Base-by-base conservation (phyloP, 2,113 vertebrate species). In the Chauna torquata region DNA sequence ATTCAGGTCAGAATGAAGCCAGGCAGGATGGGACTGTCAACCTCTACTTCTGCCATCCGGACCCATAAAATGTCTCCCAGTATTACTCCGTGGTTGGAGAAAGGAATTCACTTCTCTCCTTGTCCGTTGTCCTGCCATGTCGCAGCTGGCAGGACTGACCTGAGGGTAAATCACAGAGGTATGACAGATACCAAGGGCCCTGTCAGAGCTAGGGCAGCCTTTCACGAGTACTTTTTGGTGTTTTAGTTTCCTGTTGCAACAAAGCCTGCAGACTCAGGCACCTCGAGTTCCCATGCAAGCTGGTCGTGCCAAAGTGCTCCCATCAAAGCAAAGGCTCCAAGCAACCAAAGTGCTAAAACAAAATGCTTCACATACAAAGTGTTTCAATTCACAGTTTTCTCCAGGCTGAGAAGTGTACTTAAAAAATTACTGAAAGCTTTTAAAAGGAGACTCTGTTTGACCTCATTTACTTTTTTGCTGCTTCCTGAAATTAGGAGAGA, bases 131-230 rank as follows among this genome's bases (percentile, higher is more conserved):
- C 25, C 49, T 69, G 86, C 58, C 68, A 23, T 0, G 0, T 14
- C 44, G 69, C 78, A 80, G 49, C 72, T 44, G 64, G 38, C 68
- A 84, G 79, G 44, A 83, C 49, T 32, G 69, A 84, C 87, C 68
- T 23, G 44, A 69, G 44, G 62, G 36, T 19, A 52, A 61, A 66
- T 61, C 81, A 16, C 34, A 57, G 58, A 80, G 38, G 7, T 32
- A 6, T 0, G 6, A 30, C 0, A 12, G 30, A 23, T 22, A 24
- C 49, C 4, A 2, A 55, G 68, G 66, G 84, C n/a, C 15, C 47
- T 19, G 3, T 2, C 78, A 71, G 71, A 59, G 57, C 28, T 17
- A 80, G 44, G 50, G 62, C 52, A 83, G 77, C n/a, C 42, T 58
- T 36, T 24, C 1, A 3, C 45, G 45, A 65, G 65, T 38, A 24